These are phyloP conservation scores for Crenuchus spilurus DNA, from an alignment of 2,797 vertebrate genomes.

Conservation along the genomic window DNA sequence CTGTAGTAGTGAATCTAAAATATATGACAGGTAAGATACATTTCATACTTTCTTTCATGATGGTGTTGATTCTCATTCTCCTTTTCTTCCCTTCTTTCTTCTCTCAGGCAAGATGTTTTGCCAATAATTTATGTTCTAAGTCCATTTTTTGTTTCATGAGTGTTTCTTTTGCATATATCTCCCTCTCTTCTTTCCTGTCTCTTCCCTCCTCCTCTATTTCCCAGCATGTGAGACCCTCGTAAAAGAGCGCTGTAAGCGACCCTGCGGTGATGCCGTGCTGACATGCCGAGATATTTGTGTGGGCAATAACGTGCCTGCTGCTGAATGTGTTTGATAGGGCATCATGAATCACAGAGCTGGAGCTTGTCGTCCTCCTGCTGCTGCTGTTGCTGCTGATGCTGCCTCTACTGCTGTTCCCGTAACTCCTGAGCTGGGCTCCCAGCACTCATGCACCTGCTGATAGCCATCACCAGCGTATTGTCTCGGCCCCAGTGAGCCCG, in stretches of 20 bases:
- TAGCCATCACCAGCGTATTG: slow-evolving; percentile 39
- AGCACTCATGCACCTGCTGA: slow-evolving; percentile 22
- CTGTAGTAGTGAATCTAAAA: too few species aligned
- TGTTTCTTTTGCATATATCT: not conserved
- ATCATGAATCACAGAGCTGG: slow-evolving; percentile 26
- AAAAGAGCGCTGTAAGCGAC: slow-evolving; percentile 17
- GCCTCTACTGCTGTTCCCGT: not conserved
- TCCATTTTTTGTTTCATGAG: not conserved
- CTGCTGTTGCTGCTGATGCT: not conserved
- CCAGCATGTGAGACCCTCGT: not conserved
- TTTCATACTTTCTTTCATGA: not conserved
- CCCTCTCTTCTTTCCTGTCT: not conserved
- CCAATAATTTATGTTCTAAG: not conserved
- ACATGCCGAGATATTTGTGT: slow-evolving; percentile 28
- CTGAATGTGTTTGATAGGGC: slow-evolving; percentile 23
- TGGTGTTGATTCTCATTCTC: not conserved
- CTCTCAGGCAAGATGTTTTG: not conserved
- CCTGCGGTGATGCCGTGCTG: slow-evolving; percentile 7
- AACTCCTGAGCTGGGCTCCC: not conserved
- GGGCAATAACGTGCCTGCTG: slow-evolving; percentile 24
- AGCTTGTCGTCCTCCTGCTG: not conserved
- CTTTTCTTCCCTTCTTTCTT: not conserved
- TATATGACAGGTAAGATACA: too few species aligned
- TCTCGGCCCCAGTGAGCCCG: slow-evolving; percentile 19
- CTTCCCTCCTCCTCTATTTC: too few species aligned